Conservation (phyloP, 30 jellyfish, hydroid and myxozoan species). For the Phacellophora camtschatica region DNA sequence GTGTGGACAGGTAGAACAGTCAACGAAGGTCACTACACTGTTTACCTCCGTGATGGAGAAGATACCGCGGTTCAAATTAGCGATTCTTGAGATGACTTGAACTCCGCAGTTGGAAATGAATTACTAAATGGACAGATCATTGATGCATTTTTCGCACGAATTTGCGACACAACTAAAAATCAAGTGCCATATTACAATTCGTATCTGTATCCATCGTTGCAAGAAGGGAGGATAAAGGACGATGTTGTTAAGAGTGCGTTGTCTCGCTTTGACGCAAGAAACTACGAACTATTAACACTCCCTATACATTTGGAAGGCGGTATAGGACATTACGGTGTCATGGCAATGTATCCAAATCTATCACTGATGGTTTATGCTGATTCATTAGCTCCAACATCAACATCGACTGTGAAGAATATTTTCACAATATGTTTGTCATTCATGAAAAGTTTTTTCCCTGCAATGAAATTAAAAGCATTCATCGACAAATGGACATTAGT, state of each 20-base stretch:
- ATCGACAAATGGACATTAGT: background rate
- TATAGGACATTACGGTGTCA: background rate
- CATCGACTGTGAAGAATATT: background rate
- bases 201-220: background rate
- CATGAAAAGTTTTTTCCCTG: background rate
- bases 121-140: background rate
- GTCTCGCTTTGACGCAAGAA: background rate
- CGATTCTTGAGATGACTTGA: background rate
- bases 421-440: background rate
- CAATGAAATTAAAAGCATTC: background rate
- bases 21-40: background rate
- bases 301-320: background rate
- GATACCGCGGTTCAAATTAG: background rate
- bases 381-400: background rate
- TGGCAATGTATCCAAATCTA: background rate
- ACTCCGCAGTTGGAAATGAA: background rate
- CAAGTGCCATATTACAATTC: background rate
- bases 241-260: background rate
- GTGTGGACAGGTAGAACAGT: background rate
- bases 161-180: background rate
- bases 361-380: background rate
- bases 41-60: background rate
- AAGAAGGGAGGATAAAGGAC: background rate
- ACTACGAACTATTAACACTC: background rate
- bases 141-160: background rate